phyloP scores from a whole-genome alignment of 2,797 vertebrate species.

The Hippoglossus hippoglossus region DNA sequence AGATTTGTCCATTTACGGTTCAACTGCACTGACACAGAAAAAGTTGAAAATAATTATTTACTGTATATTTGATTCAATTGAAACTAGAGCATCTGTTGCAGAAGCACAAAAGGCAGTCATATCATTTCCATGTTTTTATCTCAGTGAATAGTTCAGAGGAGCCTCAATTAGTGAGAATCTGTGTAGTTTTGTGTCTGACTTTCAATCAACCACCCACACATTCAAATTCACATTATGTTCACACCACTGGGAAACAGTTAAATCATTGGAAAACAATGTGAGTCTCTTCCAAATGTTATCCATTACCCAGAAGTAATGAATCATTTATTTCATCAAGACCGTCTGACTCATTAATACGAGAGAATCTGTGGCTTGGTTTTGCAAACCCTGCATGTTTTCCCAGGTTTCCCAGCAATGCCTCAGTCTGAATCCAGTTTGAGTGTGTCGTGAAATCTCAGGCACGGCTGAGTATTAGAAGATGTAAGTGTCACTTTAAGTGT shows the following conservation, averaged over 20 bases:
- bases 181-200: conserved; percentile 53
- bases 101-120: conserved; percentile 26
- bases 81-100: conserved; percentile 46
- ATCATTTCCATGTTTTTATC: conserved; percentile 46
- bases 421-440: conserved; percentile 13
- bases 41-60: conserved; percentile 39
- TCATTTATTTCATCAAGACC: conserved; percentile 24
- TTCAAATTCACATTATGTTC: conserved; percentile 28
- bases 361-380: conserved; percentile 23
- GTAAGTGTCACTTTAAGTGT: conserved; percentile 16
- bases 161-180: conserved; percentile 52
- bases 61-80: conserved; percentile 39
- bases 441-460: conserved; percentile 19
- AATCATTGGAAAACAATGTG: conserved; percentile 46
- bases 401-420: conserved; percentile 5
- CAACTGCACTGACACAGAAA: conserved; percentile 29
- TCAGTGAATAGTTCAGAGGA: conserved; percentile 43
- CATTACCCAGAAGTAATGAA: conserved; percentile 16
- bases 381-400: conserved; percentile 22
- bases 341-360: conserved; percentile 18
- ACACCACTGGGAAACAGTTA: conserved; percentile 35
- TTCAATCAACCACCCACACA: conserved; percentile 58
- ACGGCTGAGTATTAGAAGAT: neutral
- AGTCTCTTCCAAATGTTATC: conserved; percentile 32
- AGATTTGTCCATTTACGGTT: conserved; percentile 56